phyloP scores from a whole-genome alignment of 2,113 vertebrate species.

The Microcebus griseorufus region DNA sequence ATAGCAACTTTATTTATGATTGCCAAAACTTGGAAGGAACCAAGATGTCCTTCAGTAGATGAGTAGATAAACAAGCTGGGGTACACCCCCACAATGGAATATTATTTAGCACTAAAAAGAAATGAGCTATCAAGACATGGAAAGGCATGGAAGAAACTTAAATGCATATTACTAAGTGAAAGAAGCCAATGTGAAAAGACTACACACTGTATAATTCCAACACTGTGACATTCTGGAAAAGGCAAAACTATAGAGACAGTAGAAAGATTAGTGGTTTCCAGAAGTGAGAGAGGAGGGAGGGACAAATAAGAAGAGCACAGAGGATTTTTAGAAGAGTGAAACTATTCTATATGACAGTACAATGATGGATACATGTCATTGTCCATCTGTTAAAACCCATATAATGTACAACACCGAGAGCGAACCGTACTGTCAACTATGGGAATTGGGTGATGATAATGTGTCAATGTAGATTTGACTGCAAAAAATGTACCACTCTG shows the following conservation, averaged over 20 bases:
- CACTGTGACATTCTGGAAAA: not conserved
- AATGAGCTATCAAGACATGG: not conserved
- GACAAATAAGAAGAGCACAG: not conserved
- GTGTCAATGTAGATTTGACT: not conserved
- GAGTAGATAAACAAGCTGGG: not conserved
- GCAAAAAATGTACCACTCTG: not conserved
- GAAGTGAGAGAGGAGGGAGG: not conserved
- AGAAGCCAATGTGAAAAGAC: not conserved
- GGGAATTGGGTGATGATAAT: not conserved
- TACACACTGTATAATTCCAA: not conserved
- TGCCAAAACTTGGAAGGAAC: not conserved
- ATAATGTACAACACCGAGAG: not conserved
- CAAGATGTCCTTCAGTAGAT: not conserved
- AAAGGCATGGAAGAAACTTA: not conserved
- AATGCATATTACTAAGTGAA: not conserved
- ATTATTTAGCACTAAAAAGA: not conserved
- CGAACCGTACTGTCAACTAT: not conserved
- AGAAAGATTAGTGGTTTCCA: not conserved
- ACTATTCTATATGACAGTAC: not conserved
- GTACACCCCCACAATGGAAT: not conserved
- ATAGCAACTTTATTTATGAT: not conserved
- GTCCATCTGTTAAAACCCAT: not conserved
- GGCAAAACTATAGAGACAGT: not conserved
- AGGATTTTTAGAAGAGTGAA: not conserved
- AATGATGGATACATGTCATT: not conserved